A percentile compares a stretch with the other conserved stretches of the same genome.
Evolutionary conservation across 2,113 vertebrate species (phyloP).

Genomic region (Catharus bicknelli): DNA sequence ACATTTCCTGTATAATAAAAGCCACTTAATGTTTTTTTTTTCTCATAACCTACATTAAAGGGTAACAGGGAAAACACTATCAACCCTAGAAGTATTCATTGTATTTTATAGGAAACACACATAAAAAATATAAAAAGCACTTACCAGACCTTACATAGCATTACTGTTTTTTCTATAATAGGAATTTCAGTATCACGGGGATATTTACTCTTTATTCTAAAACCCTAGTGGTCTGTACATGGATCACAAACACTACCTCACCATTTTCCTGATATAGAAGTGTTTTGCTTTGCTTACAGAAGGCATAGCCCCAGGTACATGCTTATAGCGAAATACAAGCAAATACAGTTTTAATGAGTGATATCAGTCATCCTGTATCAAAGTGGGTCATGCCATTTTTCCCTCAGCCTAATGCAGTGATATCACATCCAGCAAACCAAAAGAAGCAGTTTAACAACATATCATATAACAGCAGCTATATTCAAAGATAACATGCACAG

Average conservation of each 20-base stretch:
- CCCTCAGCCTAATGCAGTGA: neutral
- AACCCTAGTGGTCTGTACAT: neutral
- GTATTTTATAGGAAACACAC: neutral
- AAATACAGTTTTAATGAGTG: neutral
- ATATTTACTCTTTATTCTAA: neutral
- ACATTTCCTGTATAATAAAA: constrained; percentile 45
- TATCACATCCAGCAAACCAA: neutral
- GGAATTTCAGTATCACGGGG: neutral
- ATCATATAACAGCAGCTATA: neutral
- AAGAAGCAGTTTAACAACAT: neutral
- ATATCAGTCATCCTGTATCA: neutral
- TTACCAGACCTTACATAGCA: neutral
- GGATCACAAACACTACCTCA: neutral
- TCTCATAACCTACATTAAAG: neutral
- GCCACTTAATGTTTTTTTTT: neutral
- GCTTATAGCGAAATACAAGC: neutral
- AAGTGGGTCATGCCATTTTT: neutral
- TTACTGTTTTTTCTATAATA: neutral
- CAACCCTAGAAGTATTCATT: neutral
- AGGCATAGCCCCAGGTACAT: neutral
- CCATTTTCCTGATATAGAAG: neutral
- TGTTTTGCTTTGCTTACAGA: neutral
- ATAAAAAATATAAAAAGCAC: neutral
- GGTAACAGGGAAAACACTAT: neutral
- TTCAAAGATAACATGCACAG: neutral